phyloP scores from a whole-genome alignment of 2,888 invertebrate species.

The Lepidochitona cinerea region DNA sequence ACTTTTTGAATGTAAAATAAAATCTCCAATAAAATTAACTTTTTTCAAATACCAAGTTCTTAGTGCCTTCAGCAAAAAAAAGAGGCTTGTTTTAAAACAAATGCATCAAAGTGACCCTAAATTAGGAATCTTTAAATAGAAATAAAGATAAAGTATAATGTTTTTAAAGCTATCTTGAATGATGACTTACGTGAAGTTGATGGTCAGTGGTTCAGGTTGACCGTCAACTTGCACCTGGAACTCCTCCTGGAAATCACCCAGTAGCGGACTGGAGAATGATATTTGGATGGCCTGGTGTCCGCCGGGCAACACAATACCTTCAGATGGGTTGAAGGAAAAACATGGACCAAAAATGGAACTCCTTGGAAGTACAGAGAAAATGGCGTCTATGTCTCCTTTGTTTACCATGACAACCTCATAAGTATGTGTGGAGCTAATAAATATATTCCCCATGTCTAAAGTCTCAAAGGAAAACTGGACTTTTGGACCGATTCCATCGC shows the following conservation, averaged over 20 bases:
- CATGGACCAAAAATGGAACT: slow-evolving; percentile 65
- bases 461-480: slow-evolving; percentile 67
- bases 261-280: slow-evolving; percentile 61
- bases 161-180: too few relatives aligned
- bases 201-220: slow-evolving; percentile 54
- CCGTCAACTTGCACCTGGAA: slow-evolving; percentile 69
- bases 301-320: slow-evolving; percentile 68
- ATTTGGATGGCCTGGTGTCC: slow-evolving; percentile 70
- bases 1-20: too few relatives aligned
- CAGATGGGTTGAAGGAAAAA: slow-evolving; percentile 68
- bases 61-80: too few relatives aligned
- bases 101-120: too few relatives aligned
- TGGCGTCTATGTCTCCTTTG: slow-evolving; percentile 71
- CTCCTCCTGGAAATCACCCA: slow-evolving; percentile 69
- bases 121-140: too few relatives aligned
- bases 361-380: slow-evolving; percentile 61
- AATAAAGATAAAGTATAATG: too few relatives aligned
- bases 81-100: too few relatives aligned
- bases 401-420: slow-evolving; percentile 71
- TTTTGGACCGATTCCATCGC: slow-evolving; percentile 69
- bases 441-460: slow-evolving; percentile 70
- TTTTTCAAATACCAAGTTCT: too few relatives aligned
- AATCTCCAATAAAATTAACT: too few relatives aligned
- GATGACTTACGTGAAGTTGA: slow-evolving; percentile 59
- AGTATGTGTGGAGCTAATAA: slow-evolving; percentile 67